Evolutionary conservation across 1,140 invertebrate genomes (phyloP).

Genomic region (Plectrocnemia conspersa): DNA sequence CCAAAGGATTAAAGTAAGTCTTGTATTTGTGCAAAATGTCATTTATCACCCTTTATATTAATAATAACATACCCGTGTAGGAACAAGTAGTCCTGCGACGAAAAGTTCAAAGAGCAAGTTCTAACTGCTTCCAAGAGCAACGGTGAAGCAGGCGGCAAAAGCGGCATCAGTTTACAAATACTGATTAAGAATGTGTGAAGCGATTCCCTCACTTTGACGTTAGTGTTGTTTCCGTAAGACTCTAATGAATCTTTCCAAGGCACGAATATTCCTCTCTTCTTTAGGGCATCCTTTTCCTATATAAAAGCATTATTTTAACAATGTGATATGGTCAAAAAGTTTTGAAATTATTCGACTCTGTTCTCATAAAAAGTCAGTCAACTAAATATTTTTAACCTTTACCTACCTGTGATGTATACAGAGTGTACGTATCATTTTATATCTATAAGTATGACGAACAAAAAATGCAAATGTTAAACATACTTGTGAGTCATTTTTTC

Average conservation of each 20-base stretch:
- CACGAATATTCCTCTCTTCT: background rate
- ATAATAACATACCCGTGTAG: slow-evolving; percentile 66
- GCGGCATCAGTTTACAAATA: slow-evolving; percentile 88
- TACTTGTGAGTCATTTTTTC: background rate
- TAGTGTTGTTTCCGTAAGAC: background rate
- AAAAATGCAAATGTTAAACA: too few relatives aligned
- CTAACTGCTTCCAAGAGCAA: slow-evolving; percentile 88
- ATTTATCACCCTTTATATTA: too few relatives aligned
- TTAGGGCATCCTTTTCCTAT: too few relatives aligned
- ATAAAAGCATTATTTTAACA: background rate
- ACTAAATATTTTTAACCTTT: too few relatives aligned
- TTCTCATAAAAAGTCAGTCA: too few relatives aligned
- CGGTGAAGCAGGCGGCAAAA: slow-evolving; percentile 79
- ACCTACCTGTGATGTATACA: too few relatives aligned
- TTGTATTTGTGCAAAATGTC: too few relatives aligned
- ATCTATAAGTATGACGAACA: too few relatives aligned
- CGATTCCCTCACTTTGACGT: slow-evolving; percentile 61
- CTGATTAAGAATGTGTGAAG: slow-evolving; percentile 89
- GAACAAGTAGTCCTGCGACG: slow-evolving; percentile 84
- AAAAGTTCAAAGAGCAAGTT: slow-evolving; percentile 89
- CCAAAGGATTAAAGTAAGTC: too few relatives aligned
- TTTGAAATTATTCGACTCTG: background rate
- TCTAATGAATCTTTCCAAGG: slow-evolving; percentile 9
- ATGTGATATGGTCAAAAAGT: background rate
- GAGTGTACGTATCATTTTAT: too few relatives aligned